These are phyloP conservation scores for Drosophila biarmipes DNA, from an alignment of 1,140 invertebrate species.

Conservation along the genomic window DNA sequence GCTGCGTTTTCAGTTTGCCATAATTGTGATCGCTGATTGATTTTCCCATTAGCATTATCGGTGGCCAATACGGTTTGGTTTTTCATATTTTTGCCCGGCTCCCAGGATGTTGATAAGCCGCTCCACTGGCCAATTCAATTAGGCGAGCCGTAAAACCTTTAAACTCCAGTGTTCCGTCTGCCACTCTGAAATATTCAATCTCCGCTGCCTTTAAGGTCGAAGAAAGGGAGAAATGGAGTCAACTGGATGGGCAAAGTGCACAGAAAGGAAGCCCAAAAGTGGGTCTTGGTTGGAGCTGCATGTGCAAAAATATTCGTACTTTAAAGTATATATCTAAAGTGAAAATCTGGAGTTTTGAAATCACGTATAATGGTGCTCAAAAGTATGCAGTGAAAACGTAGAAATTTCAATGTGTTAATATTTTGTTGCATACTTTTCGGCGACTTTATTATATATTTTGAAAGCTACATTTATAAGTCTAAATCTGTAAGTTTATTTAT, in stretches of 20 bases:
- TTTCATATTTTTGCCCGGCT: background rate
- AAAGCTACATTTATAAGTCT: no score
- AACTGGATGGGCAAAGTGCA: constrained; percentile 9
- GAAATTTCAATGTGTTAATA: no score
- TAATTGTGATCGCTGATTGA: constrained; percentile 42
- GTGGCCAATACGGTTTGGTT: background rate
- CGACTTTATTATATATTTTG: background rate
- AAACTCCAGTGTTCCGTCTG: background rate
- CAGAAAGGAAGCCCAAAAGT: constrained; percentile 6
- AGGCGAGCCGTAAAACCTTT: constrained; percentile 5
- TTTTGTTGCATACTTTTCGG: background rate
- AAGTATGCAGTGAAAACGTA: no score
- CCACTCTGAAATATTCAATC: constrained; percentile 3
- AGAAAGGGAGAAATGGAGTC: constrained; percentile 8
- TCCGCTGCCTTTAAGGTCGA: constrained; percentile 12
- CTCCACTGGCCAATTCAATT: constrained; percentile 20
- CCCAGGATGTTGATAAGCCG: constrained; percentile 11
- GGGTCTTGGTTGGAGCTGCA: background rate
- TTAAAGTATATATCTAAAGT: no score
- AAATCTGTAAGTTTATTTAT: no score
- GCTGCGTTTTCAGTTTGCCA: background rate
- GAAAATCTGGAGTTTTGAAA: no score
- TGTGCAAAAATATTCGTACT: background rate
- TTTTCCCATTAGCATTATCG: constrained; percentile 48
- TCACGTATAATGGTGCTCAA: no score